Evolutionary conservation across 1,140 invertebrate species (phyloP), one percentile per base, ranked within the genome.

Genomic region (Megathymus violae): DNA sequence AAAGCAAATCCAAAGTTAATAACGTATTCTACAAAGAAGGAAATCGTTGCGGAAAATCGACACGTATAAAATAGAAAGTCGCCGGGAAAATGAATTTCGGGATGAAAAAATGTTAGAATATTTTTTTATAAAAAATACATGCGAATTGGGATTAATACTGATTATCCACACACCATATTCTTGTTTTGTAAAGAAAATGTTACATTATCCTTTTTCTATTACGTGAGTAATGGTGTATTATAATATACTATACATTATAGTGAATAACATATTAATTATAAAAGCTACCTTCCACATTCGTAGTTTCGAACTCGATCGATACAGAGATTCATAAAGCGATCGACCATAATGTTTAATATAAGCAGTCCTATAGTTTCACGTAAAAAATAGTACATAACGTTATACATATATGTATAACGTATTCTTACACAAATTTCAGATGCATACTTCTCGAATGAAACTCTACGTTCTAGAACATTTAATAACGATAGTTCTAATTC

Each of bases 401-500:
- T n/a, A n/a, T n/a, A n/a, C n/a, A n/a, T n/a, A n/a, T n/a, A n/a
- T n/a, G n/a, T n/a, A n/a, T n/a, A n/a, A n/a, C n/a, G n/a, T n/a
- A n/a, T n/a, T n/a, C n/a, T n/a, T n/a, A n/a, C n/a, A n/a, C n/a
- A n/a, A n/a, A 9, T 38, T 68, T 62, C 61, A 88, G 85, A 78
- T 84, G 72, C 74, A 75, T 0, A 78, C 38, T 17, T 76, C 74
- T 15, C 75, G 86, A 3, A 75, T 67, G 16, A 69, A 73, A 4
- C 11, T 89, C 6, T 85, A 82, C 41, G 44, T 85, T 2, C 0
- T 69, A 4, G 79, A 89, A 31, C 79, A 87, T 19, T 15, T 77
- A 0, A 4, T 80, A 4, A 14, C 69, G 0, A 44, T 74, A 0
- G 9, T 64, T 4, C 54, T 88, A 13, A 40, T 79, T 0, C 65